Conservation (phyloP, 2,888 invertebrate species). For the Caenorhabditis panamensis region DNA sequence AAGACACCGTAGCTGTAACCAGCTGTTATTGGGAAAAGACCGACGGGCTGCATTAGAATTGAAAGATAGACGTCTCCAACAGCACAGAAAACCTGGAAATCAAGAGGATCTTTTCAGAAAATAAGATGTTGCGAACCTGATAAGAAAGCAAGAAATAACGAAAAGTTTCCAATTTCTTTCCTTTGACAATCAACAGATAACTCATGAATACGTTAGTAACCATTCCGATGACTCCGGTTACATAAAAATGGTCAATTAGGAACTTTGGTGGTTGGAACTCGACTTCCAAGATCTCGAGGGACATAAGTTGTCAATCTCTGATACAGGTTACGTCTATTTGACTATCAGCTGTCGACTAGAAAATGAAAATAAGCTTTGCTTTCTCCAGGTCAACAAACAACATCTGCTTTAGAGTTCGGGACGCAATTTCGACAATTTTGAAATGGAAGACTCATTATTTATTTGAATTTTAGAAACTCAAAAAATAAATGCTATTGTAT, state of each 20-base stretch:
- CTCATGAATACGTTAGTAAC: slow-evolving; percentile 17
- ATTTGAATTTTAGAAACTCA: too few species aligned
- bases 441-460: too few species aligned
- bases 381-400: too few species aligned
- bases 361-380: too few species aligned
- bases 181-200: slow-evolving; percentile 25
- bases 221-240: slow-evolving; percentile 14
- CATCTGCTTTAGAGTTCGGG: too few species aligned
- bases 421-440: too few species aligned
- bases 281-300: neutral
- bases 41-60: slow-evolving; percentile 26
- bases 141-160: slow-evolving; percentile 20
- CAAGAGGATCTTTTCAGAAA: neutral
- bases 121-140: neutral
- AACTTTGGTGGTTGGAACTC: slow-evolving; percentile 21
- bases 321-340: neutral
- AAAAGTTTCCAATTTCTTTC: slow-evolving; percentile 23
- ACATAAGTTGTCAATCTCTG: neutral
- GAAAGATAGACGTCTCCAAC: too few species aligned
- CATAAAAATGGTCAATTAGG: slow-evolving; percentile 28
- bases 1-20: slow-evolving; percentile 19
- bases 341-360: neutral
- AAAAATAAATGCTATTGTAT: too few species aligned
- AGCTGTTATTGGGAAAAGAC: slow-evolving; percentile 15
- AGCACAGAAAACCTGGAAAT: neutral